These are phyloP conservation scores for Cecidostiba fungosa DNA, from an alignment of 2,888 invertebrate species.

Conservation along the genomic window DNA sequence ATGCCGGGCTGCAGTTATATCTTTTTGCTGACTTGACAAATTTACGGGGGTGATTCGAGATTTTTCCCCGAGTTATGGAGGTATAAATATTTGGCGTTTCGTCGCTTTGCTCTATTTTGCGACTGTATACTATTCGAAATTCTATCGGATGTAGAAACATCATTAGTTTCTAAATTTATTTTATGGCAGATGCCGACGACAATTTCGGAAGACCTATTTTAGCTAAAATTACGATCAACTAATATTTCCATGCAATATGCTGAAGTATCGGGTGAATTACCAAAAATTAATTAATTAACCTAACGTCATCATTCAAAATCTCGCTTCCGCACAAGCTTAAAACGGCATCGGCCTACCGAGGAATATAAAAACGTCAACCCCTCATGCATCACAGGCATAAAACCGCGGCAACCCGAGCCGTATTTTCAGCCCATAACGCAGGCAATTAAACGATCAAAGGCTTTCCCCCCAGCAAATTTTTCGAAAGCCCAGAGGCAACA, in stretches of 20 bases:
- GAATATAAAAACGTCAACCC: not conserved
- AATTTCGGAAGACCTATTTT: no score
- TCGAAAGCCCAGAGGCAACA: not conserved
- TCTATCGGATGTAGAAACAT: not conserved
- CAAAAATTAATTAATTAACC: not conserved
- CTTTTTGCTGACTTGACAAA: constrained; percentile 51
- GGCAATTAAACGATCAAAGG: constrained; percentile 49
- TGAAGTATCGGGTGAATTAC: not conserved
- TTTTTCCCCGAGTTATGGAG: constrained; percentile 22
- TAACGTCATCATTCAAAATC: not conserved
- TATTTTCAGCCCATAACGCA: not conserved
- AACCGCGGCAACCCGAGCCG: not conserved
- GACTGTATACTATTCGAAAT: not conserved
- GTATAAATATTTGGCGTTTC: constrained; percentile 9
- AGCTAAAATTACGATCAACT: no score
- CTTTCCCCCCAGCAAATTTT: constrained; percentile 7
- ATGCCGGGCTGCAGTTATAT: constrained; percentile 30
- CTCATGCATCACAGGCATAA: constrained; percentile 12
- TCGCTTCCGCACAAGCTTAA: not conserved
- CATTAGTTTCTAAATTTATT: constrained; percentile 27
- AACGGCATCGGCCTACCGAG: not conserved
- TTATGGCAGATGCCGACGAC: not conserved
- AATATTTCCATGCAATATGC: no score
- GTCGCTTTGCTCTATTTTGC: not conserved
- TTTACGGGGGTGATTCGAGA: constrained; percentile 41